Conservation (phyloP, 2,113 vertebrate species). For the Pedionomus torquatus region DNA sequence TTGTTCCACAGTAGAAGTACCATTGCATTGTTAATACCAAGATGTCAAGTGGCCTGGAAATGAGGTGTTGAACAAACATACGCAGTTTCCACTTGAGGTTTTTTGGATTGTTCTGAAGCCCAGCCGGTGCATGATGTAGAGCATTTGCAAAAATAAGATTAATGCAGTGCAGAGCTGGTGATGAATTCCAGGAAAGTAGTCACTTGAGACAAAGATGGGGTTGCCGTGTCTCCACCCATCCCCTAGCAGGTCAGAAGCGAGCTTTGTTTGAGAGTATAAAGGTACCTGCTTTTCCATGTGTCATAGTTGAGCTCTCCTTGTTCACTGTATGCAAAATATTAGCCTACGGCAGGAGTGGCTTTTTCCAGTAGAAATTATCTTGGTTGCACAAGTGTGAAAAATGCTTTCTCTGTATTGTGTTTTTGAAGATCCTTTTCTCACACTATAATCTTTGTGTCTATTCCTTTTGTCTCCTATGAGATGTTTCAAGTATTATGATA, state of each 20-base stretch:
- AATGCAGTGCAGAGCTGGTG: not conserved
- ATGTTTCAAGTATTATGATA: not conserved
- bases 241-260: not conserved
- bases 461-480: not conserved
- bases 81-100: not conserved
- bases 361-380: not conserved
- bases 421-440: not conserved
- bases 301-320: not conserved
- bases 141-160: not conserved
- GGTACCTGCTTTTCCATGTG: not conserved
- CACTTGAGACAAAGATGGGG: not conserved
- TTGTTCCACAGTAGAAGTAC: not conserved
- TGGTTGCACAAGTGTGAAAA: not conserved
- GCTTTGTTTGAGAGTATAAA: not conserved
- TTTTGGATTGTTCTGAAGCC: not conserved
- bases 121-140: not conserved
- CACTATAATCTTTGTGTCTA: not conserved
- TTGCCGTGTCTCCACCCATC: not conserved
- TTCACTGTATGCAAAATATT: not conserved
- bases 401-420: not conserved
- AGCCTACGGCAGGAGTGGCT: not conserved
- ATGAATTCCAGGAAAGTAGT: not conserved
- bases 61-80: not conserved
- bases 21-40: conserved; percentile 10
- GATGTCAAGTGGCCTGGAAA: conserved; percentile 9